Conservation (phyloP, 1,140 invertebrate genomes). For the Tribolium castaneum region DNA sequence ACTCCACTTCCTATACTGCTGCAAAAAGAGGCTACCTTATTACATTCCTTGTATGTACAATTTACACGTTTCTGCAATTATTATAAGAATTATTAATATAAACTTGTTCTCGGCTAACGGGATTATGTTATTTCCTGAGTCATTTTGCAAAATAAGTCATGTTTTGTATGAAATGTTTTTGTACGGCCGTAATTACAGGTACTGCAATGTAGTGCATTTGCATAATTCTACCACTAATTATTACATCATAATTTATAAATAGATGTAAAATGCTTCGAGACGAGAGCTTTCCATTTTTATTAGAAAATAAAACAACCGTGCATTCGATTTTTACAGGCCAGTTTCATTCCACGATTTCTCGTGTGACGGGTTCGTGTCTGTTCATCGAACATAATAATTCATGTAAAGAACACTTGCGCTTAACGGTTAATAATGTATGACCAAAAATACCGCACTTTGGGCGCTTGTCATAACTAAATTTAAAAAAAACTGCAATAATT, state of each 20-base stretch:
- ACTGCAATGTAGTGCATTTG: not conserved
- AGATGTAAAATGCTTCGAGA: not conserved
- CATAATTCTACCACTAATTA: not conserved
- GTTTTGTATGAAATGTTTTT: not conserved
- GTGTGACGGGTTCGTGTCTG: not conserved
- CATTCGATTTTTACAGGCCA: not conserved
- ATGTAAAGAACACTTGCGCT: not conserved
- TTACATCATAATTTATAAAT: not conserved
- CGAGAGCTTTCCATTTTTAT: no score
- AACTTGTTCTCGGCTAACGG: conserved; percentile 5
- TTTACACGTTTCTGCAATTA: conserved; percentile 15
- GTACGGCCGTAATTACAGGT: not conserved
- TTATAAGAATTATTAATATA: conserved; percentile 22
- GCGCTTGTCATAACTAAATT: no score
- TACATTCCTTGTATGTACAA: conserved; percentile 26
- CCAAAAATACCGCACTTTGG: not conserved
- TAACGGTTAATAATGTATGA: not conserved
- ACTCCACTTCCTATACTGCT: conserved; percentile 5
- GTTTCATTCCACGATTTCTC: not conserved
- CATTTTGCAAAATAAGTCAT: conserved; percentile 28
- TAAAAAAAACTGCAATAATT: no score
- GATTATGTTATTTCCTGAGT: conserved; percentile 20
- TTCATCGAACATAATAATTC: not conserved
- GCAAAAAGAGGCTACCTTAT: conserved; percentile 3
- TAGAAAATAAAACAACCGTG: not conserved